Percentiles rank a stretch among this genome's conserved stretches.
phyloP scores from a whole-genome alignment of 2,113 vertebrate genomes.

The Delphinus delphis region DNA sequence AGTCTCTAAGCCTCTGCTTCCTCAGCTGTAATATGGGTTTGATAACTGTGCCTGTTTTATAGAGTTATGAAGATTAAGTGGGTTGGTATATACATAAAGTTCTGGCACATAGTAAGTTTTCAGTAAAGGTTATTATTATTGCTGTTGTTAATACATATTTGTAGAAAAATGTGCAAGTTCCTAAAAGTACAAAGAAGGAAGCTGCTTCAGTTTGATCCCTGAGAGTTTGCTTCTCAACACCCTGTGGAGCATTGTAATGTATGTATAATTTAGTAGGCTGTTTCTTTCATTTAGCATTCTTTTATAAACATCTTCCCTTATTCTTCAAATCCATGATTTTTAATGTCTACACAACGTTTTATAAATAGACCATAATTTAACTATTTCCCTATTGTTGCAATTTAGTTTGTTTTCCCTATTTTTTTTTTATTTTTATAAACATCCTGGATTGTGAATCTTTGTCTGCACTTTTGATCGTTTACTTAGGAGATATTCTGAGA shows the following conservation, averaged over 20 bases:
- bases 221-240: background rate
- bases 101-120: background rate
- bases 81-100: background rate
- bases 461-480: background rate
- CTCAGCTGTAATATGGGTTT: background rate
- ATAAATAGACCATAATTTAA: background rate
- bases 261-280: background rate
- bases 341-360: slow-evolving; percentile 24
- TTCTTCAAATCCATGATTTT: slow-evolving; percentile 19
- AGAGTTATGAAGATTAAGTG: background rate
- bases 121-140: background rate
- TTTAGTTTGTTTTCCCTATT: background rate
- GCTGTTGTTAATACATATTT: background rate
- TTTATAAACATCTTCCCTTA: background rate
- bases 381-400: background rate
- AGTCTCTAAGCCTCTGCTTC: background rate
- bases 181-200: background rate
- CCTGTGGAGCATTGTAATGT: background rate
- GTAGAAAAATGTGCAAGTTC: background rate
- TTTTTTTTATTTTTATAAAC: background rate
- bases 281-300: background rate
- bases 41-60: background rate
- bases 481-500: slow-evolving; percentile 22
- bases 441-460: background rate
- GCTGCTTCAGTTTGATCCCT: background rate